Conservation (phyloP, 1,140 invertebrate species). For the Onthophagus taurus region DNA sequence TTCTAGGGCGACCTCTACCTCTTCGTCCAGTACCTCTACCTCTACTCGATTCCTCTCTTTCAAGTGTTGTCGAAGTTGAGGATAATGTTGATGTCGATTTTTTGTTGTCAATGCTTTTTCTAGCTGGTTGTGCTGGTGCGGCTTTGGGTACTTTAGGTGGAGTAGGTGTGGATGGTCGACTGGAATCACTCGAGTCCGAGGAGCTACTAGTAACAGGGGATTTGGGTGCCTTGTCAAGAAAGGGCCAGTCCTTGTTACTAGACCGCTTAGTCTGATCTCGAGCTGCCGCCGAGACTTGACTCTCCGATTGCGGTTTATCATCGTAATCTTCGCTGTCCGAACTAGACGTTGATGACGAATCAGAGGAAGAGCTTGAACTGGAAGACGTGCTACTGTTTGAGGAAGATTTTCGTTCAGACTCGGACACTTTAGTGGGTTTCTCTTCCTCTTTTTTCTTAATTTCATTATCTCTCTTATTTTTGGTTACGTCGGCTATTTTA, state of each 20-base stretch:
- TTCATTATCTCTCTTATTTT: no score
- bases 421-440: constrained; percentile 28
- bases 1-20: constrained; percentile 30
- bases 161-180: constrained; percentile 22
- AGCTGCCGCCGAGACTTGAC: constrained; percentile 20
- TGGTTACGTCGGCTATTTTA: constrained; percentile 20
- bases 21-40: constrained; percentile 23
- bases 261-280: constrained; percentile 29
- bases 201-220: constrained; percentile 30
- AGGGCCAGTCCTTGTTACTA: constrained; percentile 37
- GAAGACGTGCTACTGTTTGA: constrained; percentile 39
- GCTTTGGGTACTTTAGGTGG: constrained; percentile 11
- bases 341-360: constrained; percentile 35
- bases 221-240: constrained; percentile 40
- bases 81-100: no score
- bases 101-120: constrained; percentile 27
- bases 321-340: constrained; percentile 37
- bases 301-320: constrained; percentile 31
- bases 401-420: constrained; percentile 34
- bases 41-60: constrained; percentile 28
- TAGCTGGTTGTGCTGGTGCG: constrained; percentile 9
- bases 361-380: constrained; percentile 33
- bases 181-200: constrained; percentile 33
- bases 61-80: constrained; percentile 26
- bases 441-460: constrained; percentile 26